phyloP scores from a whole-genome alignment of 2,888 invertebrate genomes.

The Aproaerema taeniolella region DNA sequence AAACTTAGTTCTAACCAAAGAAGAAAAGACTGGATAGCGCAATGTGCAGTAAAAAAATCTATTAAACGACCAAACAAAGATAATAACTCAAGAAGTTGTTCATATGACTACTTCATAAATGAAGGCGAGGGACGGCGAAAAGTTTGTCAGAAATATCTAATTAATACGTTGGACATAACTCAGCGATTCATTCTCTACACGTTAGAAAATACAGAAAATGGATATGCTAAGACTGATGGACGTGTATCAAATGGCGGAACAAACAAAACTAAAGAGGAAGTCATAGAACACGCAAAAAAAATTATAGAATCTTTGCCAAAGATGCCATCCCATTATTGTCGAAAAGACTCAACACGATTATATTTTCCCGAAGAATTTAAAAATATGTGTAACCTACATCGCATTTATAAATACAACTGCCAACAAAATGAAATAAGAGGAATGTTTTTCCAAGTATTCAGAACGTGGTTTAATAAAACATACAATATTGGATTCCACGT shows the following conservation, averaged over 20 bases:
- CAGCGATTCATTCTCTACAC: slow-evolving; percentile 18
- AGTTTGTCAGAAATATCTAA: slow-evolving; percentile 18
- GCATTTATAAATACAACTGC: slow-evolving; percentile 5
- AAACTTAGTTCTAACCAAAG: slow-evolving; percentile 5
- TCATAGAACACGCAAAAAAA: slow-evolving; percentile 6
- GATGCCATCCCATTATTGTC: slow-evolving; percentile 17
- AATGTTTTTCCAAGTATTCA: background rate
- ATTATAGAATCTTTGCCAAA: slow-evolving; percentile 16
- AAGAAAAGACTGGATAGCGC: slow-evolving; percentile 18
- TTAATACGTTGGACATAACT: slow-evolving; percentile 16
- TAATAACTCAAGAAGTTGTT: slow-evolving; percentile 2
- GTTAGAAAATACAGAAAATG: slow-evolving; percentile 1
- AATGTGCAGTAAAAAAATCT: slow-evolving; percentile 1
- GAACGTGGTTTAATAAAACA: slow-evolving; percentile 5
- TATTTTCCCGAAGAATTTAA: slow-evolving; percentile 15
- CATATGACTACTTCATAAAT: slow-evolving; percentile 17
- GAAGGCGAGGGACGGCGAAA: slow-evolving; percentile 18
- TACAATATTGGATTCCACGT: slow-evolving; percentile 19
- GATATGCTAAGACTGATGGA: slow-evolving; percentile 14
- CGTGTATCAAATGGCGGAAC: slow-evolving; percentile 13
- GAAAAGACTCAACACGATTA: slow-evolving; percentile 8
- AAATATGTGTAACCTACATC: slow-evolving; percentile 9
- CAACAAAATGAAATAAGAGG: background rate
- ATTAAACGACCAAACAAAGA: slow-evolving; percentile 11
- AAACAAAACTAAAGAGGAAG: slow-evolving; percentile 16